Percentiles rank a stretch among this genome's conserved stretches.
Evolutionary conservation across 2,113 vertebrate genomes (phyloP).

Genomic region (Phrynosoma platyrhinos): DNA sequence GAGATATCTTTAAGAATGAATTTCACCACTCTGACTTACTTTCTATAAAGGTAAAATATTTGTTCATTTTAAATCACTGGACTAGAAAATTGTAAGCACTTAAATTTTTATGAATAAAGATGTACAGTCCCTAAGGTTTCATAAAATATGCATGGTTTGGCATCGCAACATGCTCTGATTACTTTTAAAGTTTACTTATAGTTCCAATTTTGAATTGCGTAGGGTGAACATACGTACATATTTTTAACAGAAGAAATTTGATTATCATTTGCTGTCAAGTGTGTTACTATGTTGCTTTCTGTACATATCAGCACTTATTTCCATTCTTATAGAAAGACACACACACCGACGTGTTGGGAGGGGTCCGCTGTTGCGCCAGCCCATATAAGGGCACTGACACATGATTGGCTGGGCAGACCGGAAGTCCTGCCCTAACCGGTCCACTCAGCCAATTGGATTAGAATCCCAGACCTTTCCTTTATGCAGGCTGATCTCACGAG

Average conservation of each 20-base stretch:
- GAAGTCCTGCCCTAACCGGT: no score
- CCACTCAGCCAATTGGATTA: no score
- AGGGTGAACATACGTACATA: slow-evolving; percentile 16
- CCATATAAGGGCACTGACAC: no score
- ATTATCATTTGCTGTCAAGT: background rate
- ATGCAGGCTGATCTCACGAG: no score
- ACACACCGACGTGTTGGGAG: no score
- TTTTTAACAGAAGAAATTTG: slow-evolving; percentile 29
- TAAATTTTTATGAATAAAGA: slow-evolving; percentile 69
- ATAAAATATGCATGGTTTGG: slow-evolving; percentile 64
- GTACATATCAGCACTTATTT: background rate
- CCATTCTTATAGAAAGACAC: background rate
- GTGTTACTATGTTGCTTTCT: background rate
- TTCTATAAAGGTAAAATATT: slow-evolving; percentile 55
- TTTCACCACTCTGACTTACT: slow-evolving; percentile 55
- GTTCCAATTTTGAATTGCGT: slow-evolving; percentile 57
- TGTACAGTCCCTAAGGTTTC: slow-evolving; percentile 45
- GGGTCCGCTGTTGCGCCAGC: no score
- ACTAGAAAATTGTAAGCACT: slow-evolving; percentile 68
- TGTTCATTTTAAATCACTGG: slow-evolving; percentile 69
- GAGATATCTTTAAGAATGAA: background rate
- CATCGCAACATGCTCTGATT: slow-evolving; percentile 53
- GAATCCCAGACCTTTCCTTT: no score
- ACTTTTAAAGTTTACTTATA: slow-evolving; percentile 64
- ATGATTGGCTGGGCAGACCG: no score